Base-by-base conservation (phyloP, 2,797 vertebrate genomes). In the Pristis pectinata region DNA sequence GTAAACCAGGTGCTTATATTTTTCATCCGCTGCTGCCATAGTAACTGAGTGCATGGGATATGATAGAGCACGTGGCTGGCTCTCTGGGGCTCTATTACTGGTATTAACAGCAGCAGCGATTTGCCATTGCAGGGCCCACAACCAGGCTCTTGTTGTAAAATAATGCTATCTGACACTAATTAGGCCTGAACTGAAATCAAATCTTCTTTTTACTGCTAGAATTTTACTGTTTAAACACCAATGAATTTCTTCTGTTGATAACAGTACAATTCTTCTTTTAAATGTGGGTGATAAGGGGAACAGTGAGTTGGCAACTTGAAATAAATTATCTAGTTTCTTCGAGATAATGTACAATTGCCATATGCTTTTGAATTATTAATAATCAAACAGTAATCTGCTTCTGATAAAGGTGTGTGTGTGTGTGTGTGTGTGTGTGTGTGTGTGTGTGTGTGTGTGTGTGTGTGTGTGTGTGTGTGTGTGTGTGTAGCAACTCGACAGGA, bases 21-120 rank as follows among this genome's bases (percentile, higher is more conserved):
- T 95, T 79, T 89, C 94, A 95, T 96, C 95, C 96, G 94, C 95
- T 95, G 97, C 96, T 97, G 96, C 96, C 96, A 97, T 97, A 96
- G 97, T 96, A 97, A 98, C 97, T 94, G 96, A 96, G 97, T 95
- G 96, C 95, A 96, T 95, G 94, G 96, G 96, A 96, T 95, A 96
- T 95, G 96, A 95, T 95, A 74, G 95, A 96, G 95, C 95, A 95
- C 83, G 95, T 95, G 95, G 95, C 94, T 95, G 94, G 95, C 79
- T 95, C 94, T 96, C 95, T 94, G 96, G 95, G 96, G 96, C 87
- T 95, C 94, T 95, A 95, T 95, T 79, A 83, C 93, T 94, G 94
- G 94, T 95, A 96, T 94, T 95, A 95, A 30, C 95, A 95, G 94
- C 94, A 94, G 94, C 93, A 95, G 95, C 94, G 83, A 94, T 95